These are phyloP conservation scores for Ectemnius continuus DNA, from an alignment of 2,888 invertebrate species.

Conservation along the genomic window DNA sequence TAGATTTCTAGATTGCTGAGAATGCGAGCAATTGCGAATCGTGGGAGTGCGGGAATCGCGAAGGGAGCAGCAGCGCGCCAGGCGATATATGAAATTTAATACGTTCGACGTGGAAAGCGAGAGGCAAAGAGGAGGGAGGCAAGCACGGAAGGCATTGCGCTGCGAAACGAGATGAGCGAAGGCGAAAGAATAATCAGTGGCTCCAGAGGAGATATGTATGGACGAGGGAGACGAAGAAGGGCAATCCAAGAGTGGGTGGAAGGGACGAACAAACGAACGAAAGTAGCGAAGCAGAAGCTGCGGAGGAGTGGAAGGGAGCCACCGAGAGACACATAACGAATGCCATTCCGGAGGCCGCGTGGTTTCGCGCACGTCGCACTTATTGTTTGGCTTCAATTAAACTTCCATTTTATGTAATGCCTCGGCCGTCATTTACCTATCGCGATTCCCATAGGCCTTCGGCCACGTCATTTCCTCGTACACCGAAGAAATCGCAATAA, in stretches of 20 bases:
- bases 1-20: slow-evolving; percentile 77
- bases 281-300: slow-evolving; percentile 31
- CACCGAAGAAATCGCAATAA: slow-evolving; percentile 46
- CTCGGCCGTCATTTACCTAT: slow-evolving; percentile 69
- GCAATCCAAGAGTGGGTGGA: slow-evolving; percentile 35
- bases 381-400: slow-evolving; percentile 77
- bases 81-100: slow-evolving; percentile 74
- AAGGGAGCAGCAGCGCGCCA: slow-evolving; percentile 50
- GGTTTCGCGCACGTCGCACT: slow-evolving; percentile 72
- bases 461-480: slow-evolving; percentile 52
- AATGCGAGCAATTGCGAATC: slow-evolving; percentile 76
- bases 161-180: slow-evolving; percentile 24
- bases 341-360: slow-evolving; percentile 72
- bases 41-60: slow-evolving; percentile 69
- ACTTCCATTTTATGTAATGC: slow-evolving; percentile 75
- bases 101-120: slow-evolving; percentile 67
- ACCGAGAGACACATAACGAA: slow-evolving; percentile 63
- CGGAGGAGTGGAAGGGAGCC: slow-evolving; percentile 39
- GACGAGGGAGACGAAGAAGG: slow-evolving; percentile 31
- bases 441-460: slow-evolving; percentile 62
- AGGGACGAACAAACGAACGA: slow-evolving; percentile 31
- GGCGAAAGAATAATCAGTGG: not conserved
- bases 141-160: slow-evolving; percentile 12
- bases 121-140: slow-evolving; percentile 11
- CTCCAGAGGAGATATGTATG: slow-evolving; percentile 39